These are phyloP conservation scores for Oplegnathus fasciatus DNA, from an alignment of 2,113 vertebrate species.

Conservation along the genomic window DNA sequence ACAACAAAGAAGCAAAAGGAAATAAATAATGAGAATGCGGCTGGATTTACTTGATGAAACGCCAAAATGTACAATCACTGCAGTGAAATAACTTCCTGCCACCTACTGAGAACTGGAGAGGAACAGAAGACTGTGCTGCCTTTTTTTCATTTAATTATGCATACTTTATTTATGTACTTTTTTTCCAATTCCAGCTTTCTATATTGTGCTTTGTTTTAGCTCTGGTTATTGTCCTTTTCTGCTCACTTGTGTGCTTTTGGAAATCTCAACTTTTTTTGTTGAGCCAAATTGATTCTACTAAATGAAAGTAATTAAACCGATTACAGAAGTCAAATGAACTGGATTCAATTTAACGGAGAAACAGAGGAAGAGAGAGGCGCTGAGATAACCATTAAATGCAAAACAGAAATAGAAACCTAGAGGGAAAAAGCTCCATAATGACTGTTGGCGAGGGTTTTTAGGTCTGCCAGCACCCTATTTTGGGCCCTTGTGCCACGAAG, in stretches of 20 bases:
- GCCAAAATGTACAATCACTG: constrained; percentile 55
- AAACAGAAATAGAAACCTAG: constrained; percentile 2
- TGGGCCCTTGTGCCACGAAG: constrained; percentile 10
- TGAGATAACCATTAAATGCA: not conserved
- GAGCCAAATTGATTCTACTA: constrained; percentile 32
- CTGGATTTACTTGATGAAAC: constrained; percentile 53
- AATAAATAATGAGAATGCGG: constrained; percentile 50
- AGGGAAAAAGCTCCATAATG: constrained; percentile 25
- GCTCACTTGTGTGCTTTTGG: not conserved
- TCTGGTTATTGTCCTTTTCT: constrained; percentile 10
- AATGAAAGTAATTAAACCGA: constrained; percentile 41
- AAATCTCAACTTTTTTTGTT: constrained; percentile 39
- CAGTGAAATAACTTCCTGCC: constrained; percentile 41
- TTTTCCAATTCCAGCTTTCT: constrained; percentile 16
- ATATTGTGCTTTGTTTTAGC: constrained; percentile 1
- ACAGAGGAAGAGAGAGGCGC: not conserved
- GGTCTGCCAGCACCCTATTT: constrained; percentile 40
- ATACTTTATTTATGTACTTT: constrained; percentile 18
- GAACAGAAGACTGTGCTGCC: constrained; percentile 24
- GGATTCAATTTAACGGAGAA: constrained; percentile 27
- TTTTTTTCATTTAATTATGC: constrained; percentile 24
- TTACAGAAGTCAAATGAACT: constrained; percentile 45
- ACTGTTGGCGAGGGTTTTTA: not conserved
- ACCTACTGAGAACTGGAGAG: constrained; percentile 27
- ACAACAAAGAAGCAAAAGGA: constrained; percentile 46